Percentiles rank a stretch among this genome's conserved stretches.
Conservation (phyloP, 1,140 invertebrate species). For the Orussus abietinus region DNA sequence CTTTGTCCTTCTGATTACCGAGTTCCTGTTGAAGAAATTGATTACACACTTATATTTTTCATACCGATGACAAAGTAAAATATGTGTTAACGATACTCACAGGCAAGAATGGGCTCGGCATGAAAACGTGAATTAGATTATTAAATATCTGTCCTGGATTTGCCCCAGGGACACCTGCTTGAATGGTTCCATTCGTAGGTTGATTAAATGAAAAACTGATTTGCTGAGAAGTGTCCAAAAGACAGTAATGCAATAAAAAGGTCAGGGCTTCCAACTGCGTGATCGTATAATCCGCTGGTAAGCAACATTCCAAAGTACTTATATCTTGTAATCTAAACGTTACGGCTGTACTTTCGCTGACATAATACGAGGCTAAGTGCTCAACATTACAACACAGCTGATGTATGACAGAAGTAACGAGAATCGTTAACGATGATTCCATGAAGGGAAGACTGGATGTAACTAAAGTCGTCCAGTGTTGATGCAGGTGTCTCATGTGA, state of each 20-base stretch:
- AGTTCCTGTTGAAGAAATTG: conserved; percentile 26
- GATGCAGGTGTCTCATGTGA: conserved; percentile 67
- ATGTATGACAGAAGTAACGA: conserved; percentile 74
- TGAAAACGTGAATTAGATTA: conserved; percentile 77
- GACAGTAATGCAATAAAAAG: conserved; percentile 79
- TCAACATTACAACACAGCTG: conserved; percentile 85
- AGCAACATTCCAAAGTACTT: conserved; percentile 44
- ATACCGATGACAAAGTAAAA: too few relatives aligned
- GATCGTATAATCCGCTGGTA: conserved; percentile 76
- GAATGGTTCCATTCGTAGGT: conserved; percentile 49
- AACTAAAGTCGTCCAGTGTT: conserved; percentile 77
- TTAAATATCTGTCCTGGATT: conserved; percentile 73
- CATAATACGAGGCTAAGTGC: conserved; percentile 55
- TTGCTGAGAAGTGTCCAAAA: conserved; percentile 69
- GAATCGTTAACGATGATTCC: conserved; percentile 68
- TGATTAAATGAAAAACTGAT: conserved; percentile 62
- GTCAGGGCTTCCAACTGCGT: conserved; percentile 79
- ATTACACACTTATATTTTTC: neutral
- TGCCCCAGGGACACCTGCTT: conserved; percentile 51
- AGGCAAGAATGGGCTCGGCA: conserved; percentile 54
- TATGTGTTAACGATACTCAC: conserved; percentile 28
- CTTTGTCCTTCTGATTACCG: conserved; percentile 30
- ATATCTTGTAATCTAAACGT: conserved; percentile 38
- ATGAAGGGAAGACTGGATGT: conserved; percentile 74
- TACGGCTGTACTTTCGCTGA: conserved; percentile 27